Evolutionary conservation across 2,888 invertebrate species (phyloP), one percentile per base, ranked within the genome.

Genomic region (Argynnis bischoffii): DNA sequence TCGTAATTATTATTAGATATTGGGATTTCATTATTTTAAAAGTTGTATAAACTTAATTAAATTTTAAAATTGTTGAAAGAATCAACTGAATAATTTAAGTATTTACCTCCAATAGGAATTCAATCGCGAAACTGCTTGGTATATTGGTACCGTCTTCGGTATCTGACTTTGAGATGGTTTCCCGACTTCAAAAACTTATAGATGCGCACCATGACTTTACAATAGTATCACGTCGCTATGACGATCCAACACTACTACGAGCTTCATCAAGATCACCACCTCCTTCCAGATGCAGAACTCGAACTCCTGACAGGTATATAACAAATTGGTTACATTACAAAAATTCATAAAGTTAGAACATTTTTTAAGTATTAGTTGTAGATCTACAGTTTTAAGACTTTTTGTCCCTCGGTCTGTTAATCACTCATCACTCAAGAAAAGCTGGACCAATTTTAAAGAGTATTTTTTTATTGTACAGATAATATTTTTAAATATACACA

Each of bases 141-240:
- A 93, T 96, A 74, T 76, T 93, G 60, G 89, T 91, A 47, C 95
- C 95, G 35, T 93, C 95, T 6, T 95, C 95, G 66, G 94, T 96
- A 26, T 95, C 96, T 0, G 96, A 96, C 89, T 95, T 96, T 78
- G 96, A 96, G 87, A 93, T 96, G 79, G 93, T 96, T 68, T 95
- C 96, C 48, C 94, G 97, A 0, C 92, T 97, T 35, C 97, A 97
- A 85, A 97, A 97, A 83, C 89, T 97, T 75, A 96, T 97, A 63
- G 96, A 97, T 75, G 97, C 97, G 0, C 97, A 97, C 85, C 96
- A 97, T 78, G 97, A 97, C 88, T 97, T 97, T 83, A 97, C 97
- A 0, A 87, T 96, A 77, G 95, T 97, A 5, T 97, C 97, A 4
- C 94, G 97, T 6, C 94, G 97, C 1, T 92, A 90, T 77, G 85